Percentiles rank a stretch among this genome's conserved stretches.
These are phyloP conservation scores for Eulemur coronatus DNA, from an alignment of 2,797 vertebrate species.

Conservation along the genomic window DNA sequence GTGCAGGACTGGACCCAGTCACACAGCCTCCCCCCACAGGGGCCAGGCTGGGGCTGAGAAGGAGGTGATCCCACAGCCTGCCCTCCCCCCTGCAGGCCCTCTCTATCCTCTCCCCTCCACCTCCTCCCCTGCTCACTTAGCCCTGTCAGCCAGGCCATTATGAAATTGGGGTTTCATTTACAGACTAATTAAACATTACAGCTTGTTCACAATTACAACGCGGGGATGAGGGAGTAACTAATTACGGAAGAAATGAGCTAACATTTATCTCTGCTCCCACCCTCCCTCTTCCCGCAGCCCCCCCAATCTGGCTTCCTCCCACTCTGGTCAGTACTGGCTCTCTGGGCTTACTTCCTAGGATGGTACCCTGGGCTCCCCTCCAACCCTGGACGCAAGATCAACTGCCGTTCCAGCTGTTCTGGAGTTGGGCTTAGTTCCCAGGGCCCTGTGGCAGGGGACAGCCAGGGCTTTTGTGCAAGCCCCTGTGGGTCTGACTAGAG, in stretches of 20 bases:
- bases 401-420: not conserved
- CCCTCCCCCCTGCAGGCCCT: not conserved
- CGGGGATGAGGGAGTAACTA: conserved; percentile 91
- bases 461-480: not conserved
- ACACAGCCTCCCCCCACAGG: not conserved
- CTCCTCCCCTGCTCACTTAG: conserved; percentile 85
- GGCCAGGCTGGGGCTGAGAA: conserved; percentile 21
- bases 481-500: not conserved
- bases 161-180: conserved; percentile 91
- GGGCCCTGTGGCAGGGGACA: not conserved
- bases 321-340: conserved; percentile 65
- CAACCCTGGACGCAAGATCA: accelerated
- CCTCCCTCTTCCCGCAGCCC: conserved; percentile 58
- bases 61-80: not conserved
- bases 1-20: not conserved
- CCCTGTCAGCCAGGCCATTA: conserved; percentile 89
- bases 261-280: conserved; percentile 89
- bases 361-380: not conserved
- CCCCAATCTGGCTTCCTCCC: conserved; percentile 79
- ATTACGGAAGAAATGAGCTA: conserved; percentile 93
- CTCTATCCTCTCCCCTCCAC: conserved; percentile 64
- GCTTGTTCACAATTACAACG: conserved; percentile 93
- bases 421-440: not conserved
- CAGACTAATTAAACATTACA: conserved; percentile 96
- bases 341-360: conserved; percentile 38